Conservation (phyloP, 2,888 invertebrate species). For the Drosophila flavopinicola region DNA sequence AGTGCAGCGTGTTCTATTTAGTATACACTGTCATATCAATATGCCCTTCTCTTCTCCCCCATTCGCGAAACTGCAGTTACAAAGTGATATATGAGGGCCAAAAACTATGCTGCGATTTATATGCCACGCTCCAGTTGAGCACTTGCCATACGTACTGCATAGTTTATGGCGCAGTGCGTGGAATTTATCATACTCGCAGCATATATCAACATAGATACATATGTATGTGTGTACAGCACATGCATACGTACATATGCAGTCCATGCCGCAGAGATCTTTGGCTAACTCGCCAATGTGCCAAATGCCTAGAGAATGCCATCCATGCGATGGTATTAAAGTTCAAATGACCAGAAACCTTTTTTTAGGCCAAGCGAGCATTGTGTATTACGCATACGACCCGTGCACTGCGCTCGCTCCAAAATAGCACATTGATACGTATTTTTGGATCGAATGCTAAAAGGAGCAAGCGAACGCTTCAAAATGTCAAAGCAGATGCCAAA, state of each 20-base stretch:
- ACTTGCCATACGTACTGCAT: slow-evolving; percentile 55
- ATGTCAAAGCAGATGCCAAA: slow-evolving; percentile 7
- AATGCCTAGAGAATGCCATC: slow-evolving; percentile 28
- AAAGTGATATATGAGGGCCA: slow-evolving; percentile 43
- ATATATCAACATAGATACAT: slow-evolving; percentile 3
- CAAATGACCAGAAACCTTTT: slow-evolving; percentile 28
- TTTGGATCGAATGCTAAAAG: slow-evolving; percentile 24
- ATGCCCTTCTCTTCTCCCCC: background rate
- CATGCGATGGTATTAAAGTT: slow-evolving; percentile 46
- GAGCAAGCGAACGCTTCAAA: background rate
- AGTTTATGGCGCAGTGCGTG: slow-evolving; percentile 73
- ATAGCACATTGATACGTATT: slow-evolving; percentile 31
- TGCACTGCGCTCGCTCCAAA: slow-evolving; percentile 12
- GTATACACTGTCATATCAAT: background rate
- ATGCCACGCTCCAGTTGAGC: slow-evolving; percentile 68
- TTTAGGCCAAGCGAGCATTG: slow-evolving; percentile 4
- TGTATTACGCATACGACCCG: slow-evolving; percentile 25
- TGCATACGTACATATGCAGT: background rate
- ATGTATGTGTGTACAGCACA: background rate
- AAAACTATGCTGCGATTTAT: slow-evolving; percentile 70
- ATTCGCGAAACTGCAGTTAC: slow-evolving; percentile 27
- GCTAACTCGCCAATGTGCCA: slow-evolving; percentile 17
- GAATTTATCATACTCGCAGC: slow-evolving; percentile 45
- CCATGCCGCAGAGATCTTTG: background rate
- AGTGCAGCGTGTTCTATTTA: background rate